phyloP scores from a whole-genome alignment of 2,888 invertebrate species.

The Agriopis leucophaearia region DNA sequence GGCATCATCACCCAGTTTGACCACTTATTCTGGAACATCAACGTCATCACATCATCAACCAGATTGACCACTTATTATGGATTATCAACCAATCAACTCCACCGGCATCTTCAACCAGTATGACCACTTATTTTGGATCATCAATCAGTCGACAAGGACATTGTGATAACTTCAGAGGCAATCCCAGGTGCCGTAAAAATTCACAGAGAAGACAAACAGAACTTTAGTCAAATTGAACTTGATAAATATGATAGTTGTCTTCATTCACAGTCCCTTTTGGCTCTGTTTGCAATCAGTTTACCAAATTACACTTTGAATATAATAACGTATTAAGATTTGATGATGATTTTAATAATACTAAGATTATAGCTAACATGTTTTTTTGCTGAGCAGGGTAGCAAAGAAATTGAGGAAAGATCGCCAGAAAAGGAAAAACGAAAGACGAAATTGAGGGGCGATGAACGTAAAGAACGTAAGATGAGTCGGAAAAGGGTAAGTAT shows the following conservation, averaged over 20 bases:
- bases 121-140: background rate
- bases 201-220: background rate
- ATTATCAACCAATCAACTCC: background rate
- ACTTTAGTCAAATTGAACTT: background rate
- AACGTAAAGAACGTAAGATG: conserved; percentile 92
- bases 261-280: conserved; percentile 71
- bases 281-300: conserved; percentile 9
- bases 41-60: too few relatives aligned
- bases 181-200: background rate
- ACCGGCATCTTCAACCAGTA: too few relatives aligned
- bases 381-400: conserved; percentile 79
- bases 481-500: conserved; percentile 91
- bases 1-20: background rate
- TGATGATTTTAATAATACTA: conserved; percentile 12
- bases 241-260: conserved; percentile 47
- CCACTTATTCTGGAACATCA: background rate
- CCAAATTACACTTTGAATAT: background rate
- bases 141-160: background rate
- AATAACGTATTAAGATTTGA: conserved; percentile 2
- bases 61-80: background rate
- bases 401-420: conserved; percentile 86
- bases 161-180: background rate
- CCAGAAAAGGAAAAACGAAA: conserved; percentile 93
- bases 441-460: conserved; percentile 79
- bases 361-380: conserved; percentile 39